Percentiles rank a stretch among this genome's conserved stretches.
These are phyloP conservation scores for Apis laboriosa DNA, from an alignment of 1,140 invertebrate species.

Conservation along the genomic window DNA sequence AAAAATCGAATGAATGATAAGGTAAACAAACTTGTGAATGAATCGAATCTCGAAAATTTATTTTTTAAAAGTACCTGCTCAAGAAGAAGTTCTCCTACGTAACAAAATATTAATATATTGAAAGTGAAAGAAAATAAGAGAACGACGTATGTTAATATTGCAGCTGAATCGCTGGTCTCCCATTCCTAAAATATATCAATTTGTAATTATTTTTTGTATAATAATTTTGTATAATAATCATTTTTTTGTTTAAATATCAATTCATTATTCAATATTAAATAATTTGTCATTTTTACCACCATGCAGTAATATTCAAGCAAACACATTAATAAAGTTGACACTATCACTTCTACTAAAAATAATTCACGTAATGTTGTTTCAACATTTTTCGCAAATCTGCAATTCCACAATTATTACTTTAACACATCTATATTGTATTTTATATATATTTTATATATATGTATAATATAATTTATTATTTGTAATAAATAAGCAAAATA, in stretches of 20 bases:
- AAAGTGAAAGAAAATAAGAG: constrained; percentile 63
- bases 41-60: neutral
- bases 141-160: constrained; percentile 58
- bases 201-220: neutral
- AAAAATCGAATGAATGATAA: neutral
- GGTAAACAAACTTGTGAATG: neutral
- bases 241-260: too few relatives aligned
- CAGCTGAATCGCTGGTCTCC: constrained; percentile 47
- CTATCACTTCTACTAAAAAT: constrained; percentile 50
- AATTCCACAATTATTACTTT: constrained; percentile 9
- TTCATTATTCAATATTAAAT: neutral
- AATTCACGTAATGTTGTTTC: constrained; percentile 40
- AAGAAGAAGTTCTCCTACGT: constrained; percentile 67
- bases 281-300: constrained; percentile 34
- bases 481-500: too few relatives aligned
- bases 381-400: constrained; percentile 41
- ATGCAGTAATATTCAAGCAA: constrained; percentile 57
- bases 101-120: constrained; percentile 68
- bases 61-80: constrained; percentile 52
- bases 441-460: too few relatives aligned
- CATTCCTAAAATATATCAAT: constrained; percentile 61
- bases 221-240: too few relatives aligned
- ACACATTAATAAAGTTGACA: constrained; percentile 45
- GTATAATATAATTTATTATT: too few relatives aligned
- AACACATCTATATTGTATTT: neutral